A percentile compares a stretch with the other conserved stretches of the same genome.
These are phyloP conservation scores for Daphoenositta chrysoptera DNA, from an alignment of 2,113 vertebrate genomes.

Conservation along the genomic window DNA sequence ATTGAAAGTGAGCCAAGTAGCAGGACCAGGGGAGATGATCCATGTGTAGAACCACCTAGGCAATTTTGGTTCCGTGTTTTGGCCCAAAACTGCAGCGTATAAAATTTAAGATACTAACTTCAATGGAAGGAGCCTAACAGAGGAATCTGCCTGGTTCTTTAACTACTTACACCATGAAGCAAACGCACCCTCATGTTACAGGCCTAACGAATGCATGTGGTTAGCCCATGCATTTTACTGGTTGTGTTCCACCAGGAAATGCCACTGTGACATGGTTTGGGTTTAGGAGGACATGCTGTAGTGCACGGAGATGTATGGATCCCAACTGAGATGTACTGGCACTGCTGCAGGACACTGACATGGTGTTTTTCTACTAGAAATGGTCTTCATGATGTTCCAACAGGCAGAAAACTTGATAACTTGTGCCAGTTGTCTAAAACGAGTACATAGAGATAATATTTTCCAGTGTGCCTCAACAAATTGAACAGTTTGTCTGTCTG, in stretches of 20 bases:
- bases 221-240: neutral
- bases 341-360: neutral
- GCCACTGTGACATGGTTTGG: rapidly evolving
- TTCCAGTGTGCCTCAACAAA: neutral
- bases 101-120: neutral
- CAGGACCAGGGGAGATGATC: neutral
- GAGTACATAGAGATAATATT: neutral
- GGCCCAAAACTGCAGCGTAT: neutral
- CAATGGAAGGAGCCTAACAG: neutral
- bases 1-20: neutral
- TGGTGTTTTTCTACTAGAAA: neutral
- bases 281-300: neutral
- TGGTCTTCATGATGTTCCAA: neutral
- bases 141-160: neutral
- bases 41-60: neutral
- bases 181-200: rapidly evolving
- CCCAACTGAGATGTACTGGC: neutral
- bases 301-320: neutral
- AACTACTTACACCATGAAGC: neutral
- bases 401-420: neutral
- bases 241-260: neutral
- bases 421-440: neutral
- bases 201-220: rapidly evolving
- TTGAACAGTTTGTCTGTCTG: neutral
- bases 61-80: neutral